Evolutionary conservation across 2,888 invertebrate species (phyloP).

Genomic region (Cheilosia grossa): DNA sequence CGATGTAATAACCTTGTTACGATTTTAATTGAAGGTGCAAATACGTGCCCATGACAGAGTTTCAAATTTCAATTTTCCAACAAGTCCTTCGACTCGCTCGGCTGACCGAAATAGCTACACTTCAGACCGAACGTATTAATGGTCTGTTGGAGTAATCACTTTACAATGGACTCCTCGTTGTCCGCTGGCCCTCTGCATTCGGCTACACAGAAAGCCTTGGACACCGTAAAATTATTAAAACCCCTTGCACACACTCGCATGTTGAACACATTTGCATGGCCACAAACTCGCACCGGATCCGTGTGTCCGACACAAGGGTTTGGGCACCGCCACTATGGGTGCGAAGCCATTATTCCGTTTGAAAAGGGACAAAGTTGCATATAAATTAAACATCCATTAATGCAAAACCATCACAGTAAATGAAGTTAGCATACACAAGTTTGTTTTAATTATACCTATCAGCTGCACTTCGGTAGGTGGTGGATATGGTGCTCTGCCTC

Average conservation of each 20-base stretch:
- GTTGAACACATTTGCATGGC: constrained; percentile 34
- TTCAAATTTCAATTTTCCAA: constrained; percentile 76
- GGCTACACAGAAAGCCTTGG: constrained; percentile 31
- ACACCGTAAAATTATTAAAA: constrained; percentile 59
- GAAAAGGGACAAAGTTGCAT: constrained; percentile 73
- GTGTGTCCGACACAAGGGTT: neutral
- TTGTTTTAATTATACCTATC: constrained; percentile 77
- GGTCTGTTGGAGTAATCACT: constrained; percentile 76
- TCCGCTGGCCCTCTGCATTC: neutral
- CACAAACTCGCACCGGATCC: constrained; percentile 27
- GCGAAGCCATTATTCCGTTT: constrained; percentile 68
- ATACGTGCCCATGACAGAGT: constrained; percentile 76
- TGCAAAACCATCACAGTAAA: constrained; percentile 76
- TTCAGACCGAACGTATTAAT: constrained; percentile 72
- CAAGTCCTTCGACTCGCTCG: constrained; percentile 33
- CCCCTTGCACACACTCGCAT: constrained; percentile 38
- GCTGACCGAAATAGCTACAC: constrained; percentile 60
- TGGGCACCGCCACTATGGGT: constrained; percentile 24
- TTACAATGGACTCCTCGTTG: constrained; percentile 65
- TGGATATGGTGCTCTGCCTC: neutral
- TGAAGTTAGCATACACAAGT: constrained; percentile 78
- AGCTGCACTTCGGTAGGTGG: constrained; percentile 71
- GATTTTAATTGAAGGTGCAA: constrained; percentile 83
- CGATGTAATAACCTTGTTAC: constrained; percentile 82
- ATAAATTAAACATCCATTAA: constrained; percentile 78